Evolutionary conservation across 2,113 vertebrate genomes (phyloP), one percentile per base, ranked within the genome.

Genomic region (Halichoeres trimaculatus): DNA sequence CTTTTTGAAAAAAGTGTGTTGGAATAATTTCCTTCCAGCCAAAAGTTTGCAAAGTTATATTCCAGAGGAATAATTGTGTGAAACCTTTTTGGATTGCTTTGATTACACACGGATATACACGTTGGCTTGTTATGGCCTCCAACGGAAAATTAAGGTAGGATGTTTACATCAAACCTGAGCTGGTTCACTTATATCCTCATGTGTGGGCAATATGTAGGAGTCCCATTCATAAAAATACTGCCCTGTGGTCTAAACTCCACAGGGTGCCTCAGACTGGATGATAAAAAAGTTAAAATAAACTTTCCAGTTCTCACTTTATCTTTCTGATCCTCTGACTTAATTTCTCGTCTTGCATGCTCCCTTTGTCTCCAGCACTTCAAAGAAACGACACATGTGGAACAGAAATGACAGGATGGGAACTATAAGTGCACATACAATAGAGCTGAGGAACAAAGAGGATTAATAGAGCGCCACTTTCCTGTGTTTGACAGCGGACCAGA

Each of bases 361-460:
- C 60, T 54, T 71, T 38, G 55, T 67, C 45, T 30, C 43, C 24
- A 20, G 30, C 48, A 64, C 36, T 80, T 86, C 83, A 86, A 78
- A 82, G 34, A 79, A 48, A 26, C 69, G 22, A 74, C 51, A 72
- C 38, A 26, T 17, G 75, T 56, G 55, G 62, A 76, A 24, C 80
- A 66, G 66, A 76, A 67, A 83, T 75, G 83, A 83, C 78, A 85
- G 88, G 84, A 86, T 86, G 89, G 54, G 88, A n/a, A 26, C 59
- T 35, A 67, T 60, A 70, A 36, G 36, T 51, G 78, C 26, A 78
- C 56, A 86, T 86, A 86, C 86, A 90, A 92, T 84, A 60, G 88
- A 61, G 43, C 51, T 55, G 22, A 52, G 43, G 74, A 90, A 82
- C 87, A 92, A 89, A 86, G 88, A 84, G 60, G 66, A 81, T 77